Conservation (phyloP, 1,140 invertebrate genomes). For the Oedothorax gibbosus region DNA sequence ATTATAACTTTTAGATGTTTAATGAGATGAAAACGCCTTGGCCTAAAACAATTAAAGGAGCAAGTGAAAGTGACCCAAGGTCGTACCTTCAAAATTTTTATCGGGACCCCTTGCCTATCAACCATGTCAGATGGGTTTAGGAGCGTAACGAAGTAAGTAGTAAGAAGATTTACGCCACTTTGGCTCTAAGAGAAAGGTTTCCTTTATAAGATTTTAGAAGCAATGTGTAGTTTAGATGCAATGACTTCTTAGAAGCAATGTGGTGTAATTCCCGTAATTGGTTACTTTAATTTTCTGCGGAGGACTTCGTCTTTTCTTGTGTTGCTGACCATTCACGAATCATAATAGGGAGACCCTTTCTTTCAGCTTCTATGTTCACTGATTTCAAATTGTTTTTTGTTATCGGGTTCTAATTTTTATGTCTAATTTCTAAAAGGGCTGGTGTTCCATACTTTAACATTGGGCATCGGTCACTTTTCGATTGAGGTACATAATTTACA, state of each 20-base stretch:
- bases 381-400: conserved; percentile 2
- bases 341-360: conserved; percentile 21
- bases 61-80: conserved; percentile 54
- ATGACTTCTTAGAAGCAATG: too few species aligned
- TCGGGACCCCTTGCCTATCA: too few species aligned
- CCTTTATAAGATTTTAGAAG: too few species aligned
- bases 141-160: neutral
- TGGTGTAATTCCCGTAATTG: neutral
- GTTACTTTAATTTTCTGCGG: too few species aligned
- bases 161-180: too few species aligned
- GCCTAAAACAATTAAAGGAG: conserved; percentile 51
- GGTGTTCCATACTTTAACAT: neutral
- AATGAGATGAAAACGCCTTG: conserved; percentile 55
- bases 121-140: too few species aligned
- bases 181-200: too few species aligned
- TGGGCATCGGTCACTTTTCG: neutral
- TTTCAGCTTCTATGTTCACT: conserved; percentile 26
- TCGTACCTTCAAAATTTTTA: neutral
- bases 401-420: too few species aligned
- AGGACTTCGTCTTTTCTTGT: neutral
- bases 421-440: neutral
- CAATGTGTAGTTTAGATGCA: too few species aligned
- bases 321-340: neutral
- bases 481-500: neutral
- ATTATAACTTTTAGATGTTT: conserved; percentile 38